These are phyloP conservation scores for Lagopus leucura DNA, from an alignment of 2,113 vertebrate species.

Conservation along the genomic window DNA sequence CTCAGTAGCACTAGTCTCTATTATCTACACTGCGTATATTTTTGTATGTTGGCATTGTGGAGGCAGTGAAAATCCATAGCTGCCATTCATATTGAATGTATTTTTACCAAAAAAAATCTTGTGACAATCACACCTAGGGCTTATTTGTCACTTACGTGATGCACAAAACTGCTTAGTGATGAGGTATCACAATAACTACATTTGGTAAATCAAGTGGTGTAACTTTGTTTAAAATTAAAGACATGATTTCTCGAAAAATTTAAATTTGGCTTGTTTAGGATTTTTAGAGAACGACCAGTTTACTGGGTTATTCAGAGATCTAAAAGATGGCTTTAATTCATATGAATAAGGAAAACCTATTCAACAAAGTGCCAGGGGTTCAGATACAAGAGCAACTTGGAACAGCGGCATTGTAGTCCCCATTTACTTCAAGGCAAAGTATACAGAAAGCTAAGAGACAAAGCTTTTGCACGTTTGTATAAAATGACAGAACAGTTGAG, in stretches of 20 bases:
- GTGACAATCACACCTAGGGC: background rate
- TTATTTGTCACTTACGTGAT: background rate
- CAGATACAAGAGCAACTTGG: background rate
- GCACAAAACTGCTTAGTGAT: background rate
- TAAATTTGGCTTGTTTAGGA: background rate
- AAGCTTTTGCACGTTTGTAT: background rate
- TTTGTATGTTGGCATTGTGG: background rate
- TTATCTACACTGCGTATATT: background rate
- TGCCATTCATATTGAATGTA: background rate
- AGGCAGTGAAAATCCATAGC: background rate
- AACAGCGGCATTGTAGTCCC: background rate
- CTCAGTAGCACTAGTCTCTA: background rate
- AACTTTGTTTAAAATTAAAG: background rate
- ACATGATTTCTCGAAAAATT: background rate
- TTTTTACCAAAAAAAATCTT: background rate
- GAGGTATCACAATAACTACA: background rate
- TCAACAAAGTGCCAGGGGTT: background rate
- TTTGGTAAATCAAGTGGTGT: background rate
- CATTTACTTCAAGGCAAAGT: background rate
- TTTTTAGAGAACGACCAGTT: background rate
- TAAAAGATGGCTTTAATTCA: background rate
- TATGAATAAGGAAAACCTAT: background rate
- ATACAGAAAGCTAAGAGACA: background rate
- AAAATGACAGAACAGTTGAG: background rate
- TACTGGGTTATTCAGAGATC: background rate